phyloP scores from a whole-genome alignment of 2,113 vertebrate species.

The Thamnaconus septentrionalis region DNA sequence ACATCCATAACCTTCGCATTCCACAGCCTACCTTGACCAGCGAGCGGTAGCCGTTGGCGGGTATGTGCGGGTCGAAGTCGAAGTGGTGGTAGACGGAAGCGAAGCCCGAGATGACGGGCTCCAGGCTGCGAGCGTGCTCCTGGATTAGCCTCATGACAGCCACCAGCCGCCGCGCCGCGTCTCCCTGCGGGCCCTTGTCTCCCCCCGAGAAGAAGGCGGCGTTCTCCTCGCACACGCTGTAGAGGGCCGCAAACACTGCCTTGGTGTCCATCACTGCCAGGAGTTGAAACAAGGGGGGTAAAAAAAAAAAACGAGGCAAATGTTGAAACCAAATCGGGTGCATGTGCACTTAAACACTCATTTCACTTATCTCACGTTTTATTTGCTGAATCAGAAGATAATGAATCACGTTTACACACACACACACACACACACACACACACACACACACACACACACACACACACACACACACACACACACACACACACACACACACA shows the following conservation, averaged over 20 bases:
- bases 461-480: too few species aligned
- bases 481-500: too few species aligned
- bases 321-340: background rate
- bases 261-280: conserved; percentile 82
- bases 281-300: background rate
- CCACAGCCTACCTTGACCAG: conserved; percentile 78
- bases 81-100: conserved; percentile 83
- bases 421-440: too few species aligned
- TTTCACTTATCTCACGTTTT: background rate
- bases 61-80: conserved; percentile 87
- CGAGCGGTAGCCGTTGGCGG: conserved; percentile 90
- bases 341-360: too few species aligned
- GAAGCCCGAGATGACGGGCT: conserved; percentile 79
- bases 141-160: conserved; percentile 76
- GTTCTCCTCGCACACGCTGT: conserved; percentile 85
- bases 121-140: conserved; percentile 81
- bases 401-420: background rate
- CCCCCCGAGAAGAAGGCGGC: conserved; percentile 80
- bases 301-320: background rate
- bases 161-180: conserved; percentile 75
- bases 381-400: background rate
- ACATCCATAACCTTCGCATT: background rate
- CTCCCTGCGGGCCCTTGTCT: conserved; percentile 66
- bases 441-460: too few species aligned
- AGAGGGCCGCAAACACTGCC: conserved; percentile 82